Evolutionary conservation across 2,113 vertebrate species (phyloP).

Genomic region (Helogale parvula): DNA sequence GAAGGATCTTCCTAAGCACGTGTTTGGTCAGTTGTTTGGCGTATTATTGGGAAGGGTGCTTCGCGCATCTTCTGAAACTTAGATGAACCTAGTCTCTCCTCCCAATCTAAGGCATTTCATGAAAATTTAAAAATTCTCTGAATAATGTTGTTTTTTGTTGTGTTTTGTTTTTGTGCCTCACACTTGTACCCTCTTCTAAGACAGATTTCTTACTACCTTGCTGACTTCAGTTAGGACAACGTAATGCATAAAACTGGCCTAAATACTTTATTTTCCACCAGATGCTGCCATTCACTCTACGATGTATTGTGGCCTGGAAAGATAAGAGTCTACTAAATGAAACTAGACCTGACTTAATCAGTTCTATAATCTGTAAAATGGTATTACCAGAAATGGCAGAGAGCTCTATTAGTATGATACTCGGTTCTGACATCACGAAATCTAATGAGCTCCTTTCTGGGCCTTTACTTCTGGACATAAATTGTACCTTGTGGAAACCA

Average conservation of each 20-base stretch:
- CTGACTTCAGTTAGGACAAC: neutral
- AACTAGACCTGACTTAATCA: neutral
- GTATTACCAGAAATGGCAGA: neutral
- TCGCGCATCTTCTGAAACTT: neutral
- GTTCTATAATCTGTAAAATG: constrained; percentile 26
- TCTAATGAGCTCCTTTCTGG: neutral
- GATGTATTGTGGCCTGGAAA: neutral
- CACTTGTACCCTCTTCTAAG: neutral
- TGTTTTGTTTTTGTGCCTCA: neutral
- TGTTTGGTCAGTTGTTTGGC: neutral
- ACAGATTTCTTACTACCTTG: neutral
- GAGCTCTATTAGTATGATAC: neutral
- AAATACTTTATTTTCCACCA: neutral
- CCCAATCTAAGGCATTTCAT: neutral
- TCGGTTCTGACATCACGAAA: neutral
- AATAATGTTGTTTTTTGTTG: neutral
- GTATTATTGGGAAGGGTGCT: neutral
- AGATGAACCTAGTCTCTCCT: neutral
- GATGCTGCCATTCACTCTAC: neutral
- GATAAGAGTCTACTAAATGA: neutral
- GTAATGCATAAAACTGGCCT: neutral
- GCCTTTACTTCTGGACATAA: neutral
- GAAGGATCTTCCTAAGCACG: neutral
- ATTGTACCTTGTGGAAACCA: neutral
- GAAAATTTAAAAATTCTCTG: neutral